phyloP scores from a whole-genome alignment of 1,140 invertebrate genomes.

The Bombus confusus region DNA sequence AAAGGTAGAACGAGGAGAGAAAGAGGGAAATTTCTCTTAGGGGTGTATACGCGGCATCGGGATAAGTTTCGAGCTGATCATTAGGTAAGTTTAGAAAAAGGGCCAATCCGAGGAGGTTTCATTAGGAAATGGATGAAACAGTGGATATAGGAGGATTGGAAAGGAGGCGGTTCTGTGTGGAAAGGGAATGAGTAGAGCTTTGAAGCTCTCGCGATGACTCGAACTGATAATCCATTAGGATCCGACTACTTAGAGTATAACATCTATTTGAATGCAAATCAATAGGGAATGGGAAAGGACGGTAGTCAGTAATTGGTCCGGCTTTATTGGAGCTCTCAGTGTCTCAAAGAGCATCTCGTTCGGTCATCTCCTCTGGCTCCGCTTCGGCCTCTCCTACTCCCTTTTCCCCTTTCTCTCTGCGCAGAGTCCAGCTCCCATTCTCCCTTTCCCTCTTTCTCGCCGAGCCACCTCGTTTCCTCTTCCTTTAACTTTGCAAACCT shows the following conservation, averaged over 20 bases:
- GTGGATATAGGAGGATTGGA: constrained; percentile 79
- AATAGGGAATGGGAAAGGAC: constrained; percentile 82
- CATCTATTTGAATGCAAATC: constrained; percentile 84
- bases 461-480: constrained; percentile 1
- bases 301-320: constrained; percentile 81
- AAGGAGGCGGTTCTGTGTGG: constrained; percentile 72
- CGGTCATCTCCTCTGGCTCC: constrained; percentile 80
- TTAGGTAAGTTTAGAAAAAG: constrained; percentile 79
- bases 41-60: constrained; percentile 42
- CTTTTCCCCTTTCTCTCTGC: constrained; percentile 49
- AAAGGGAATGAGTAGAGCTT: constrained; percentile 72
- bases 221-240: constrained; percentile 83
- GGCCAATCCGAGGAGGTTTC: constrained; percentile 77
- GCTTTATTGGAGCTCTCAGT: constrained; percentile 82
- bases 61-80: constrained; percentile 70
- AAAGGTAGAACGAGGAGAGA: neutral
- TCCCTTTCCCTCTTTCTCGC: constrained; percentile 39
- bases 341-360: constrained; percentile 83
- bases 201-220: constrained; percentile 82
- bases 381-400: constrained; percentile 56
- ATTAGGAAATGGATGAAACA: constrained; percentile 83
- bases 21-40: constrained; percentile 57
- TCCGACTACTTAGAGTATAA: constrained; percentile 83
- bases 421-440: constrained; percentile 45
- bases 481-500: constrained; percentile 43